These are phyloP conservation scores for Potorous gilbertii DNA, from an alignment of 2,797 vertebrate genomes.

Conservation along the genomic window DNA sequence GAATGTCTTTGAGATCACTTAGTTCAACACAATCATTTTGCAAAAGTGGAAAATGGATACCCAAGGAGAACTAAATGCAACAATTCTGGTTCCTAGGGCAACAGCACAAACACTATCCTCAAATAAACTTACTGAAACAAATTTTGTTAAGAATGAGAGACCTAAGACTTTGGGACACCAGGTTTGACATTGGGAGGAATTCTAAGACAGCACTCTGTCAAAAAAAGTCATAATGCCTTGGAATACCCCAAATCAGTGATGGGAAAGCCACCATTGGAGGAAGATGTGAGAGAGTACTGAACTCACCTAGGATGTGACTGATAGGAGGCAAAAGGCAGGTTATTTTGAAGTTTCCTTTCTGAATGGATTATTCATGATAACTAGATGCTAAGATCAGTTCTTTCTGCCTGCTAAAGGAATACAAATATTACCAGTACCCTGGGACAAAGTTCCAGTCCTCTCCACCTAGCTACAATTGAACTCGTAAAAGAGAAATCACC, in stretches of 20 bases:
- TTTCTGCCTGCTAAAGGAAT: background rate
- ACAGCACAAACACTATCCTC: background rate
- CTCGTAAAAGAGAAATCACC: background rate
- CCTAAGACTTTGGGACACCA: background rate
- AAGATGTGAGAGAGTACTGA: background rate
- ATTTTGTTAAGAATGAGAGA: background rate
- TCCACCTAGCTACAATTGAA: background rate
- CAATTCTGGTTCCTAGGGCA: background rate
- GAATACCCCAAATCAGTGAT: background rate
- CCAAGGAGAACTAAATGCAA: background rate
- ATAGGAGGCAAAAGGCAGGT: background rate
- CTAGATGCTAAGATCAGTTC: background rate
- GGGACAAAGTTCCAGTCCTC: background rate
- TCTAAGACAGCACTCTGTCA: background rate
- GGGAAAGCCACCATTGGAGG: background rate
- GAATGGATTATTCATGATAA: background rate
- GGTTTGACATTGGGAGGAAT: background rate
- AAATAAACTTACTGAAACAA: background rate
- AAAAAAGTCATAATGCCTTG: background rate
- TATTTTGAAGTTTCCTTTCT: background rate
- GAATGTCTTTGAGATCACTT: background rate
- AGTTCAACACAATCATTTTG: background rate
- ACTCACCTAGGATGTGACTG: background rate
- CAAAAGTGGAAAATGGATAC: background rate
- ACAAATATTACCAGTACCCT: background rate